These are phyloP conservation scores for Spilosoma lubricipeda DNA, from an alignment of 2,888 invertebrate genomes.

Conservation along the genomic window DNA sequence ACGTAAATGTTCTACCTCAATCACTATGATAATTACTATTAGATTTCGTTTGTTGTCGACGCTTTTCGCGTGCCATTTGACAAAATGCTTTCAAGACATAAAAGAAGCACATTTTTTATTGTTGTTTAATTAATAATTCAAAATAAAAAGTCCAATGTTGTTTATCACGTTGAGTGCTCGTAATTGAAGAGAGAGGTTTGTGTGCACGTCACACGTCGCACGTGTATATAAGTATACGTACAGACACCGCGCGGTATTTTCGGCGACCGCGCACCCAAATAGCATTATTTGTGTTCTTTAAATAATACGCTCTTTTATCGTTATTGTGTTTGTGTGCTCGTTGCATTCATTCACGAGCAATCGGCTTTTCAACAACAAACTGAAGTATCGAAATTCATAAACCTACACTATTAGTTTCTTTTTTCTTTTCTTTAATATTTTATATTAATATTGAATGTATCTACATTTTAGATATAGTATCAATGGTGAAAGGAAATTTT, in stretches of 20 bases:
- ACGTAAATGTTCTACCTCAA: too few species aligned
- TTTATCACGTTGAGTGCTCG: neutral
- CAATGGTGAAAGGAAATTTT: too few species aligned
- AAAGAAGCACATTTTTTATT: neutral
- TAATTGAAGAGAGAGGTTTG: too few species aligned
- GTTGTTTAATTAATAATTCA: neutral
- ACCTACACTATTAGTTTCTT: neutral
- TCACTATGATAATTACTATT: too few species aligned
- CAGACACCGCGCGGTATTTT: slow-evolving; percentile 36
- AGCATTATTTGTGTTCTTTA: slow-evolving; percentile 43
- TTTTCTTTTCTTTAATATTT: too few species aligned
- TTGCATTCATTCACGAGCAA: slow-evolving; percentile 1
- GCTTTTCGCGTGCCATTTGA: neutral
- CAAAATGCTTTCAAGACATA: too few species aligned
- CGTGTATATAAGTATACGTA: slow-evolving; percentile 2
- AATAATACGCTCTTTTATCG: slow-evolving; percentile 21
- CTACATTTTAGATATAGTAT: too few species aligned
- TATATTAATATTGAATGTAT: too few species aligned
- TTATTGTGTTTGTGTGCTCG: neutral
- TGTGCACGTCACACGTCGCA: slow-evolving; percentile 4
- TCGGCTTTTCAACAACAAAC: neutral
- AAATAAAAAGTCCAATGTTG: neutral
- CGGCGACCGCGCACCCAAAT: slow-evolving; percentile 26
- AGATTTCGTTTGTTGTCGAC: too few species aligned
- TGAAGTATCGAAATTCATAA: neutral